Evolutionary conservation across 2,888 invertebrate species (phyloP), one percentile per base, ranked within the genome.

Genomic region (Tenthredo amoena): DNA sequence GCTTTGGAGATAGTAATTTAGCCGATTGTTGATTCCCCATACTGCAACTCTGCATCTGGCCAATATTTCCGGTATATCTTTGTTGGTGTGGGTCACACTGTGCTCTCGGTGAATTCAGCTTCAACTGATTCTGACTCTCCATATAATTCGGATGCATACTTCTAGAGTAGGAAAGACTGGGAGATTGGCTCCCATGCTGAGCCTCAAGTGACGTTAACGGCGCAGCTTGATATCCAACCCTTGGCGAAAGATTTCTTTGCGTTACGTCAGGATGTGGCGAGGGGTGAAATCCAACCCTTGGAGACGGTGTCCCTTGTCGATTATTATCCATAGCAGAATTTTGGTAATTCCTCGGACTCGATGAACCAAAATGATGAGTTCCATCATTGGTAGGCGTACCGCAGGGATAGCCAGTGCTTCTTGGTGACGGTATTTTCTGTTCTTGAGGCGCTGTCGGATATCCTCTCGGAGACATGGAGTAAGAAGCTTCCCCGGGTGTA

Each of bases 361-460:
- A 89, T 1, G 92, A 88, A 9, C 90, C 87, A 12, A 91, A 87
- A 86, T 88, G 88, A 86, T 91, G 92, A 84, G 87, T 87, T 21
- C 79, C 71, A 26, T 90, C 89, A 40, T 90, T 91, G 15, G 89
- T 88, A 4, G 88, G 79, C 1, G 68, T 68, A 26, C 62, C 26
- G n/a, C 68, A 83, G 7, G 91, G 90, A 85, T 92, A 92, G 9
- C 91, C 92, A 5, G 92, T 87, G 76, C 90, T 91, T 77, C 92
- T 89, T 0, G 92, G 91, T n/a, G 93, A 91, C 18, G 89, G 85
- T 65, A 91, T 88, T 84, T 88, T 91, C 40, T 90, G 91, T 47
- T 93, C 93, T 4, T 93, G 93, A 4, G 90, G 89, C 31, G 90
- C 90, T 3, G 89, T 85, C 1, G 90, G 87, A 68, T 83, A 83